Conservation (phyloP, 1,140 invertebrate species). For the Lordiphosa stackelbergi region DNA sequence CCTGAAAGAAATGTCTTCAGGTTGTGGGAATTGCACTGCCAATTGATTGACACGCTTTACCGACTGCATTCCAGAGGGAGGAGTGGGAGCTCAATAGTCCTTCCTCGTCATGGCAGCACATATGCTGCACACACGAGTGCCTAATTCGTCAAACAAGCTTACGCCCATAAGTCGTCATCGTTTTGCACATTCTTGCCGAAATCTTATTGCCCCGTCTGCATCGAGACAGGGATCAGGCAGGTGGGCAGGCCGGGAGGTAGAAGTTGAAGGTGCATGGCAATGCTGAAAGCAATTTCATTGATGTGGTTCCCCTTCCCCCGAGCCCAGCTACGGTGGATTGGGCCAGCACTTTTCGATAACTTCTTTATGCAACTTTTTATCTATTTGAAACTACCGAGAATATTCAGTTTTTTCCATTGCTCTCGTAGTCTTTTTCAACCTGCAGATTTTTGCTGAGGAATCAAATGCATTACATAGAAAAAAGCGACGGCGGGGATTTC, state of each 20-base stretch:
- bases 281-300: constrained; percentile 55
- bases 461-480: constrained; percentile 73
- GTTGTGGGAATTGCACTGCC: constrained; percentile 27
- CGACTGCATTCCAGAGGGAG: constrained; percentile 22
- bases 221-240: constrained; percentile 6
- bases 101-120: too few relatives aligned
- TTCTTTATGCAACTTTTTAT: constrained; percentile 68
- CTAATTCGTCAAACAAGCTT: constrained; percentile 71
- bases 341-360: constrained; percentile 70
- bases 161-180: constrained; percentile 72
- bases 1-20: constrained; percentile 3
- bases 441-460: constrained; percentile 60
- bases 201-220: constrained; percentile 59
- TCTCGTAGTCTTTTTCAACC: constrained; percentile 28
- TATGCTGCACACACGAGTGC: constrained; percentile 31
- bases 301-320: constrained; percentile 12
- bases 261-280: neutral
- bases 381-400: constrained; percentile 53
- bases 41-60: constrained; percentile 64
- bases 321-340: constrained; percentile 27
- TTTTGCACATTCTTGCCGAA: constrained; percentile 32
- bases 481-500: constrained; percentile 52
- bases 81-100: neutral
- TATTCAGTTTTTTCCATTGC: neutral
- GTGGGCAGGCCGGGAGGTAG: neutral